These are phyloP conservation scores for Vulpes vulpes DNA, from an alignment of 2,113 vertebrate species.

Conservation along the genomic window DNA sequence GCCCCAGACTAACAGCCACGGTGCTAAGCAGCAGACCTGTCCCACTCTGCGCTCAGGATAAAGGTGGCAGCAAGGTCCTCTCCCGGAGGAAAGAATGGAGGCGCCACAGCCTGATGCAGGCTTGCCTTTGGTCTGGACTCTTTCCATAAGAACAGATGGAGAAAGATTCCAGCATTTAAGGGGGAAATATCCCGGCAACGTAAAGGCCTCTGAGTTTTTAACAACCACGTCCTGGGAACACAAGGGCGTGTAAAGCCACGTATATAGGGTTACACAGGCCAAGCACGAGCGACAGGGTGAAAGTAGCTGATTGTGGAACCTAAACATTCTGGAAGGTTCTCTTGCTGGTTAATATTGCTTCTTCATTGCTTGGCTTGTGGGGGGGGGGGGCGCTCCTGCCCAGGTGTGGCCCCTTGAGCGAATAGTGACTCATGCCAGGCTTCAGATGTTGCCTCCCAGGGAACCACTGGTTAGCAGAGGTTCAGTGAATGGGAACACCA, in stretches of 20 bases:
- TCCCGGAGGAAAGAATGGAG: not conserved
- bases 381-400: too few species aligned
- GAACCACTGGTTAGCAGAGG: not conserved
- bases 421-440: not conserved
- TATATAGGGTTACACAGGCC: not conserved
- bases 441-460: not conserved
- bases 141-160: not conserved
- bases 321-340: not conserved
- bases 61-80: not conserved
- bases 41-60: not conserved
- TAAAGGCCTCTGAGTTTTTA: slow-evolving; percentile 58
- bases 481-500: not conserved
- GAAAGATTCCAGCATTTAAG: not conserved
- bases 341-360: too few species aligned
- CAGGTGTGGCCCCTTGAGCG: not conserved
- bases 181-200: not conserved
- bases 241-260: accelerated
- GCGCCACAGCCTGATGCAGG: accelerated
- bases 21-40: accelerated
- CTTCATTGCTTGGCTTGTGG: too few species aligned
- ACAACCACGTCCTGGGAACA: not conserved
- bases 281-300: not conserved
- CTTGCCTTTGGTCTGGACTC: not conserved
- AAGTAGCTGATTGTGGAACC: slow-evolving; percentile 2
- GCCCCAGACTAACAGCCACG: not conserved